Base-by-base conservation (phyloP, 2,888 invertebrate genomes). In the Lathronympha strigana region DNA sequence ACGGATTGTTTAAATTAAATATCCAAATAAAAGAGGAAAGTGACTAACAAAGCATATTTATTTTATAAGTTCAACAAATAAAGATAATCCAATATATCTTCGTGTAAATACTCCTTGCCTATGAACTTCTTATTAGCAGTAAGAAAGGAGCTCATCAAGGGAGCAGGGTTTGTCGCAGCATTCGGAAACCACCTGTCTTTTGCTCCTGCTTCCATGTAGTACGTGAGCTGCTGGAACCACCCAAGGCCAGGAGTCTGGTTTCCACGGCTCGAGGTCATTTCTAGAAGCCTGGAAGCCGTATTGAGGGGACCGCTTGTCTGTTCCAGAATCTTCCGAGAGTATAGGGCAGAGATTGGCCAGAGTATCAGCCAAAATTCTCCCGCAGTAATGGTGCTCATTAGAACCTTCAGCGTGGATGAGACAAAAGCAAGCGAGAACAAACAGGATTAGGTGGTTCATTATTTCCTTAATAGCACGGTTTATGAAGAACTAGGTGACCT, bases 111-210 rank as follows among this genome's bases (percentile, higher is more conserved):
- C 23, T 47, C 8, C 47, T 23, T 19, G 43, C 11, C 21, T 13
- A 11, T 47, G 6, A n/a, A 13, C 15, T 13, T 55, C 40, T 15
- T 11, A 28, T n/a, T 47, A 51, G 47, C 60, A 67, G 45, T 60
- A 67, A 6, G 36, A 54, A 28, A 75, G 55, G 23, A 80, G 67
- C 36, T 75, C 76, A 2, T 75, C 67, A 0, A 77, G 15, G 4
- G 75, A 71, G 38, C 80, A 80, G 1, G 76, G 58, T 13, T 77
- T 76, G 2, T 74, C 72, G 53, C 80, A 81, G 72, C 80, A 80
- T 60, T 81, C 79, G 6, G 73, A 66, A 4, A 73, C 74, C 0
- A 73, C 69, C 69, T 73, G 67, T 68, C 66, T 13, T 67, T 68
- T 66, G 13, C 47, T 17, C 60, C 54, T 6, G 55, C 11, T 21